These are phyloP conservation scores for Lysandra coridon DNA, from an alignment of 2,888 invertebrate species.

Conservation along the genomic window DNA sequence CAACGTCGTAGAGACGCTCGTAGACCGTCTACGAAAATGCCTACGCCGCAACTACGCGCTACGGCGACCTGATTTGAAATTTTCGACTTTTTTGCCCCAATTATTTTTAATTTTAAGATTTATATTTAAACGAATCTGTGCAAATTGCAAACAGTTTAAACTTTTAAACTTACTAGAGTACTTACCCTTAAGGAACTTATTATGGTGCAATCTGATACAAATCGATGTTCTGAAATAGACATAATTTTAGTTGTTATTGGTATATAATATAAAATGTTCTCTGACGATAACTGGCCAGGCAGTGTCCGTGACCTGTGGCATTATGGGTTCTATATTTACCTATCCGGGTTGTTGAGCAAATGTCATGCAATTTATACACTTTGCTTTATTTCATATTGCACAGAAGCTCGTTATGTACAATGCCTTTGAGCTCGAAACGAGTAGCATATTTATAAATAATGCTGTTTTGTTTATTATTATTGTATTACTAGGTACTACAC, in stretches of 20 bases:
- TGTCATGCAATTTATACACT: conserved; percentile 26
- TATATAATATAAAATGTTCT: conserved; percentile 2
- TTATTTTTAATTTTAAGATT: too few species aligned
- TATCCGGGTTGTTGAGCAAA: conserved; percentile 25
- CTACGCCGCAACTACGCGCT: neutral
- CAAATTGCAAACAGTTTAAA: neutral
- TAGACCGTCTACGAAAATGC: conserved; percentile 5
- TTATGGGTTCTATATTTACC: conserved; percentile 22
- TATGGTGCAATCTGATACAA: neutral
- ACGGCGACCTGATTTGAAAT: neutral
- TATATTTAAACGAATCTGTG: neutral
- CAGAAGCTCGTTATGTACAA: conserved; percentile 2
- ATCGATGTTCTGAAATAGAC: neutral
- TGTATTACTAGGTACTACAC: neutral
- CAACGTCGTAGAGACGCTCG: neutral
- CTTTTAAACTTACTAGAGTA: neutral
- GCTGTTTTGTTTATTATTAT: neutral
- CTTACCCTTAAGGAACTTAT: neutral
- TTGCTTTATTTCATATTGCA: conserved; percentile 14
- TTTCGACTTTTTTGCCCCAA: neutral
- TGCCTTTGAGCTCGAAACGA: neutral
- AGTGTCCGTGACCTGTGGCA: conserved; percentile 20
- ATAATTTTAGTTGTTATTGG: neutral
- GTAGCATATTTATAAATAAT: neutral
- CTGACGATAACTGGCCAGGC: neutral